Evolutionary conservation across 2,113 vertebrate genomes (phyloP).

Genomic region (Dermatemys mawii): DNA sequence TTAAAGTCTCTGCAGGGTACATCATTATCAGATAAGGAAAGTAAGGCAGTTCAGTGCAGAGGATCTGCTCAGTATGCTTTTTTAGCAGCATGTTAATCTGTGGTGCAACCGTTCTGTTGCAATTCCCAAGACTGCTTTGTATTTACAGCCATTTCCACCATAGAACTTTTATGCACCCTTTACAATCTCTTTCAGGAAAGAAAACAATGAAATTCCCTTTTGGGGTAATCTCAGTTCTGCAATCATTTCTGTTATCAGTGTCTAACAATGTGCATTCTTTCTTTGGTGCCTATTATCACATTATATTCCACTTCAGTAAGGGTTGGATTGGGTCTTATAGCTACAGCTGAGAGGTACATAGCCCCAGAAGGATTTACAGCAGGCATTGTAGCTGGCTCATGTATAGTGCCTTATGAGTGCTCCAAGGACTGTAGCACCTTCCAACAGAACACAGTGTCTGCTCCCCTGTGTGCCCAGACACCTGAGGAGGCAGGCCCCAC

Average conservation of each 20-base stretch:
- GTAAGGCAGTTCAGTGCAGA: background rate
- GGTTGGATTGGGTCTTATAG: background rate
- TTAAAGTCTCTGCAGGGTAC: background rate
- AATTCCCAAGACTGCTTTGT: background rate
- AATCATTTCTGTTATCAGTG: background rate
- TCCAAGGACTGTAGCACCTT: background rate
- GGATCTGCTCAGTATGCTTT: background rate
- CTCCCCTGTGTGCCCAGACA: background rate
- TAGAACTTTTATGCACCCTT: background rate
- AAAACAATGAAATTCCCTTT: background rate
- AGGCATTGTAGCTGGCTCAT: background rate
- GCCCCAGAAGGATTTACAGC: background rate
- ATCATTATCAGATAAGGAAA: background rate
- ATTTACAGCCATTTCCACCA: background rate
- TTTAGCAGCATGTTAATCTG: background rate
- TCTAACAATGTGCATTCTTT: background rate
- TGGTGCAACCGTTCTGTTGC: background rate
- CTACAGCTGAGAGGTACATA: background rate
- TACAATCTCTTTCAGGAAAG: background rate
- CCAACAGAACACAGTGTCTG: background rate
- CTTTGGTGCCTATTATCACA: background rate
- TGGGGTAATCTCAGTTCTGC: background rate
- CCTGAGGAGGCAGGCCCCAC: background rate
- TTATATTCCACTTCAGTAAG: background rate
- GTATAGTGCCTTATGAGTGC: background rate